These are phyloP conservation scores for Oppia nitens DNA, from an alignment of 1,140 invertebrate genomes.

Conservation along the genomic window DNA sequence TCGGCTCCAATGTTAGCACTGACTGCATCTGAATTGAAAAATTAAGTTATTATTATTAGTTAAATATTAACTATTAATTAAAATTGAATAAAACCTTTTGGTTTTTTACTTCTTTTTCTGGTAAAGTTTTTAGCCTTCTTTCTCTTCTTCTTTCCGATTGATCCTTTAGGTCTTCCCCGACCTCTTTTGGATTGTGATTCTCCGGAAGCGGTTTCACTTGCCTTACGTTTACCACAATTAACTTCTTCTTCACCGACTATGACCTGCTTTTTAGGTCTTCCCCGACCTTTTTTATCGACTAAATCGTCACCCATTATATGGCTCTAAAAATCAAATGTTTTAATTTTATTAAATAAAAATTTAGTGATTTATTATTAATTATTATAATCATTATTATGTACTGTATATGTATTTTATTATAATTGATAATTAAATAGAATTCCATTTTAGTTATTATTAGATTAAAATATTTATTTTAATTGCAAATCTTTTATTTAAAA, in stretches of 20 bases:
- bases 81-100: not conserved
- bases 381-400: too few relatives aligned
- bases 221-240: not conserved
- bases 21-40: not conserved
- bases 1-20: not conserved
- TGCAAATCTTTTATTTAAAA: too few relatives aligned
- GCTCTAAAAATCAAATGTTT: too few relatives aligned
- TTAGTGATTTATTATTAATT: too few relatives aligned
- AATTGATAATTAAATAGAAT: too few relatives aligned
- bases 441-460: too few relatives aligned
- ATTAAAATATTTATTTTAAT: too few relatives aligned
- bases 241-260: not conserved
- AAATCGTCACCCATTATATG: not conserved
- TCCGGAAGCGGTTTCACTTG: not conserved
- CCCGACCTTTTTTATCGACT: not conserved
- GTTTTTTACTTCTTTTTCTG: not conserved
- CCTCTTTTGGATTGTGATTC: constrained; percentile 17
- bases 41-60: not conserved
- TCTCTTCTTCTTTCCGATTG: constrained; percentile 14
- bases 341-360: too few relatives aligned
- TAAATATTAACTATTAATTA: too few relatives aligned
- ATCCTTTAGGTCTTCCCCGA: constrained; percentile 16
- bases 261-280: not conserved
- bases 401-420: too few relatives aligned
- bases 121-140: constrained; percentile 2